Evolutionary conservation across 1,140 invertebrate genomes (phyloP), one percentile per base, ranked within the genome.

Genomic region (Cherax destructor): DNA sequence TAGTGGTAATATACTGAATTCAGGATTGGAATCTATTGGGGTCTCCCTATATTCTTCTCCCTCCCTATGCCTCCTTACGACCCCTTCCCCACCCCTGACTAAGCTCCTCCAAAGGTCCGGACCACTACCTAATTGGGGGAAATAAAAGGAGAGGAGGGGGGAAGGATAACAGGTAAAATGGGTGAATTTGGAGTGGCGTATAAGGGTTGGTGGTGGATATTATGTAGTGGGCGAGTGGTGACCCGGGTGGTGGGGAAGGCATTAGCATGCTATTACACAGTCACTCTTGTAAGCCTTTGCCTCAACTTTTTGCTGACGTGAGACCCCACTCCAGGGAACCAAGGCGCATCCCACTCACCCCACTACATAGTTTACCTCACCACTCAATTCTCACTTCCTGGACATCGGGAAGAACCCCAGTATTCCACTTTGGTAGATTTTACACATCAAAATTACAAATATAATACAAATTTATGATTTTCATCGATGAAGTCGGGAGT

Each of bases 221-320:
- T 56, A 49, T 50, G 72, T 13, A 47, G 81, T n/a, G 41, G 69
- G 88, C 77, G 86, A 81, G 78, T 65, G 59, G 88, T 90, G 88
- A 84, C 72, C 81, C 80, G 81, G 52, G 80, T 84, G 52, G 81
- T 65, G 81, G 88, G 52, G 88, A 83, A 90, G 80, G 84, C 88
- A 90, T 90, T 90, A 90, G 88, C 88, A 90, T 90, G 88, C 88
- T 90, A 90, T 90, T 90, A 90, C 88, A 90, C 88, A 90, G 88
- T 72, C 88, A 90, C 88, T 90, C 88, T 84, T 90, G 88, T 90
- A 90, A 90, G 81, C 88, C 81, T 84, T 84, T 84, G 69, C 88
- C 88, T 90, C 88, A 90, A 90, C 88, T 90, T 90, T 90, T 90
- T 90, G 88, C 88, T 90, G 88, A 90, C 81, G 88, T 74, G 88